Conservation (phyloP, 2,113 vertebrate genomes). For the Gopherus flavomarginatus region DNA sequence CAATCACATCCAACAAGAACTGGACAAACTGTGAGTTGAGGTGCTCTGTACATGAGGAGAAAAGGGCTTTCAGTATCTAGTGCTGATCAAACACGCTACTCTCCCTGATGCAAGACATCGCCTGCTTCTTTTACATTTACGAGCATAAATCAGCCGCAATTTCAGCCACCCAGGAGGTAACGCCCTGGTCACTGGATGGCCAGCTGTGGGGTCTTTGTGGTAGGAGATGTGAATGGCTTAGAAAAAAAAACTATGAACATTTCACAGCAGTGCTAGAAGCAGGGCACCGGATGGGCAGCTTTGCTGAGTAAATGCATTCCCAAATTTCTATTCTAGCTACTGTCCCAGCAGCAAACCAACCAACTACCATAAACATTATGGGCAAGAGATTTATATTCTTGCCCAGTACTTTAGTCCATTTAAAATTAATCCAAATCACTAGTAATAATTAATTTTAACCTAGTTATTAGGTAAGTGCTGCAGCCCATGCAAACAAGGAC, state of each 20-base stretch:
- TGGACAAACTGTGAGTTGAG: slow-evolving; percentile 92
- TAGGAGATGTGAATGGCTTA: neutral
- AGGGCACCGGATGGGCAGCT: neutral
- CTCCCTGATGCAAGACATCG: neutral
- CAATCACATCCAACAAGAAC: slow-evolving; percentile 92
- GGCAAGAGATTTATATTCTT: slow-evolving; percentile 11
- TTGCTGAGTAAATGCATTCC: neutral
- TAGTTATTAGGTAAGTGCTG: slow-evolving; percentile 36
- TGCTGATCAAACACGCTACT: neutral
- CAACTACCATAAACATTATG: neutral
- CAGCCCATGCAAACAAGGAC: slow-evolving; percentile 43
- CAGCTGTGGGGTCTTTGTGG: neutral
- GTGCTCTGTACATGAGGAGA: slow-evolving; percentile 86
- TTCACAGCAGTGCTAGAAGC: neutral
- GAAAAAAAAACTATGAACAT: neutral
- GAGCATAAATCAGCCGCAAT: neutral
- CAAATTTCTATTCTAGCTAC: neutral
- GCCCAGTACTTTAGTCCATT: neutral
- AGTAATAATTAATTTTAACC: slow-evolving; percentile 32
- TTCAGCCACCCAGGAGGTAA: neutral
- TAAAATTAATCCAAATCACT: slow-evolving; percentile 33
- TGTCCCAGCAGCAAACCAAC: neutral
- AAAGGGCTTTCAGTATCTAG: neutral
- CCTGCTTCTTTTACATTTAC: neutral
- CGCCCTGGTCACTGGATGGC: neutral